Evolutionary conservation across 2,888 invertebrate species (phyloP).

Genomic region (Anthophora plumipes): DNA sequence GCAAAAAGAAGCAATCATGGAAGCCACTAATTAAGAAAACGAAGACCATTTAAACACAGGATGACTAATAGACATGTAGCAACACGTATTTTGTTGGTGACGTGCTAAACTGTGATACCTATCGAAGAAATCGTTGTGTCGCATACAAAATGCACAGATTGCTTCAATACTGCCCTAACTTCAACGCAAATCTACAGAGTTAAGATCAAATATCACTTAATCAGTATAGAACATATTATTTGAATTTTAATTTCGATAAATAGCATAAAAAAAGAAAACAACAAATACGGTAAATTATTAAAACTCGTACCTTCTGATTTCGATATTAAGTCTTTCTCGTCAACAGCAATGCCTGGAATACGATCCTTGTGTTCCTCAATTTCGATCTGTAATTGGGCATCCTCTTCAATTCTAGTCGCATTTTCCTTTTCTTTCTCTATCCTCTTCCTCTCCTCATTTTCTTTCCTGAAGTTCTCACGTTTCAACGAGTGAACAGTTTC

Average conservation of each 20-base stretch:
- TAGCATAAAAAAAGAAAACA: background rate
- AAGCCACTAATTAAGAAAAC: background rate
- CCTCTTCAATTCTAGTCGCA: conserved; percentile 19
- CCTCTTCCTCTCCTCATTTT: conserved; percentile 29
- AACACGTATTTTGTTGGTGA: background rate
- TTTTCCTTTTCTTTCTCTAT: conserved; percentile 9
- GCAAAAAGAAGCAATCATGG: background rate
- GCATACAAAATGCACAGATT: background rate
- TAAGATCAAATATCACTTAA: no score
- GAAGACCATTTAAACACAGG: background rate
- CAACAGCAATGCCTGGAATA: conserved; percentile 72
- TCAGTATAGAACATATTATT: no score
- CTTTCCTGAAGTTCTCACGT: conserved; percentile 15
- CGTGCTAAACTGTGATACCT: conserved; percentile 1
- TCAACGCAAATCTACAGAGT: no score
- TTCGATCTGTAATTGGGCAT: conserved; percentile 36
- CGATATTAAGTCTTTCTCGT: conserved; percentile 78
- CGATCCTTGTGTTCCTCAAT: conserved; percentile 61
- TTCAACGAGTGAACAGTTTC: conserved; percentile 10
- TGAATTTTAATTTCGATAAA: background rate
- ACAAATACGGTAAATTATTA: background rate
- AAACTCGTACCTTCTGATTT: conserved; percentile 77
- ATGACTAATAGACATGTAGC: background rate
- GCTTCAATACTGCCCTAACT: background rate
- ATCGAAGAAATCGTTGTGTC: background rate